phyloP scores from a whole-genome alignment of 2,113 vertebrate genomes.

The Ceratotherium simum region DNA sequence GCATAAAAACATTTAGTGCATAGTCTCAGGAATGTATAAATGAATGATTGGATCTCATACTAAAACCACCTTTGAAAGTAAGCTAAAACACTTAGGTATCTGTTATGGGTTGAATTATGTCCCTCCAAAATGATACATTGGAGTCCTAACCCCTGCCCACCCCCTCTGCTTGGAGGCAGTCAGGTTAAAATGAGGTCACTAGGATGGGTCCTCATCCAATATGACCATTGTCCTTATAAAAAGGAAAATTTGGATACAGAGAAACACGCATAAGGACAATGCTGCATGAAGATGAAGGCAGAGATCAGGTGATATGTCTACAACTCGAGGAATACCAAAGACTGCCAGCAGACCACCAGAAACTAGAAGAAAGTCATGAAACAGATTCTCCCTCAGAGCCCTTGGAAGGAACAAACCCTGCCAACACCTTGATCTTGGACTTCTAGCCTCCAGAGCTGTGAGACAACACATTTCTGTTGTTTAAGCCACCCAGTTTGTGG shows the following conservation, averaged over 20 bases:
- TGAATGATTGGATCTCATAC: not conserved
- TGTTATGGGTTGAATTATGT: not conserved
- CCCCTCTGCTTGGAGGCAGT: accelerated
- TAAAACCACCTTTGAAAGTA: constrained; percentile 29
- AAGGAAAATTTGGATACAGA: not conserved
- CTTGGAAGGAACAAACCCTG: not conserved
- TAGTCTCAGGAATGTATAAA: constrained; percentile 2
- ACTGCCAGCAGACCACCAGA: not conserved
- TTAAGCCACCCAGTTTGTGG: not conserved
- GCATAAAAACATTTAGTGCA: not conserved
- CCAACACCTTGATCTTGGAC: not conserved
- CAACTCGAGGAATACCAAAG: not conserved
- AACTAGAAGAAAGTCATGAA: not conserved
- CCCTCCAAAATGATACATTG: not conserved
- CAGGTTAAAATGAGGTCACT: not conserved
- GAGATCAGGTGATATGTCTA: not conserved
- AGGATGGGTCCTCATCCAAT: not conserved
- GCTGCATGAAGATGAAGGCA: not conserved
- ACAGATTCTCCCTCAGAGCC: not conserved
- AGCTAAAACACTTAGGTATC: not conserved
- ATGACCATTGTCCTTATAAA: not conserved
- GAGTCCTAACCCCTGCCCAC: not conserved
- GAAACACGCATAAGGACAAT: not conserved
- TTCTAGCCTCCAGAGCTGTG: not conserved
- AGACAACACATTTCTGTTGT: not conserved